phyloP scores from a whole-genome alignment of 2,113 vertebrate genomes.

The Mus pahari region DNA sequence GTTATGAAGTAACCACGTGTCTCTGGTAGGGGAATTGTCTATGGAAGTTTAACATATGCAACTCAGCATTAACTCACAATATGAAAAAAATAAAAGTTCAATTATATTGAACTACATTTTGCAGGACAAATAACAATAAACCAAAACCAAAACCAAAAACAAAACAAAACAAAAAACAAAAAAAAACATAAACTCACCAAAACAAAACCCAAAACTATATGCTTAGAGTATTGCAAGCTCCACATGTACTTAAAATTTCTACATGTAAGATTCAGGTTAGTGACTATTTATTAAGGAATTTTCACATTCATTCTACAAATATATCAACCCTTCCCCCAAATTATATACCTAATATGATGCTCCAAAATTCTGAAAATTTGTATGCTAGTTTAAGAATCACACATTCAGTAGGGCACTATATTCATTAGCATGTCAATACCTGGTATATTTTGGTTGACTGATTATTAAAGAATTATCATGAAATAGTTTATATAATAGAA shows the following conservation, averaged over 20 bases:
- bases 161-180: too few relatives aligned
- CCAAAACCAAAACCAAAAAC: background rate
- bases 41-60: background rate
- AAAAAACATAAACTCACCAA: background rate
- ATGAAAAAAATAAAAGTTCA: background rate
- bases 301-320: conserved; percentile 10
- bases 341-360: background rate
- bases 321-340: background rate
- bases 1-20: background rate
- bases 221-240: background rate
- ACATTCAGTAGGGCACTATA: background rate
- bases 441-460: background rate
- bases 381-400: conserved; percentile 16
- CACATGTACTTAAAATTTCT: background rate
- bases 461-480: conserved; percentile 38
- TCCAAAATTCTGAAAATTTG: background rate
- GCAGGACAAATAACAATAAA: conserved; percentile 34
- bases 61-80: conserved; percentile 2
- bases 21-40: background rate
- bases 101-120: background rate
- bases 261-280: conserved; percentile 3
- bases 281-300: conserved; percentile 19
- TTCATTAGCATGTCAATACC: background rate
- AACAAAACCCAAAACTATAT: background rate
- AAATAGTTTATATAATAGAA: background rate